Evolutionary conservation across 2,797 vertebrate genomes (phyloP).

Genomic region (Taeniopygia guttata): DNA sequence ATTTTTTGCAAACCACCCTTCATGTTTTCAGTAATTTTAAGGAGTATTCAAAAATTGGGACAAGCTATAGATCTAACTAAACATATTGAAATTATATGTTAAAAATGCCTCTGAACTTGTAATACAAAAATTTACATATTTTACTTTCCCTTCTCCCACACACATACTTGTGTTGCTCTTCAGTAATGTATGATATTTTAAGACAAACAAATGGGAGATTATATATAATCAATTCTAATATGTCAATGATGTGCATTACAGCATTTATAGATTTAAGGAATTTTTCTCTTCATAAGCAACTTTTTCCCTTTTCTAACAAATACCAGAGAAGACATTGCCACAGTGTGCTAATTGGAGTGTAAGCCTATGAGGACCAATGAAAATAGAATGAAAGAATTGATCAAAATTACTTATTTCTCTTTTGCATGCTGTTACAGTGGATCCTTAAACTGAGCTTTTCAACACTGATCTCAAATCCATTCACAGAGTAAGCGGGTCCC

Average conservation of each 20-base stretch:
- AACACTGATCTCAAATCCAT: not conserved
- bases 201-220: not conserved
- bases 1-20: not conserved
- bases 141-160: not conserved
- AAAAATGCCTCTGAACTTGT: not conserved
- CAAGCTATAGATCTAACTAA: not conserved
- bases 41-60: not conserved
- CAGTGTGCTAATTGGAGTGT: accelerated
- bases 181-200: not conserved
- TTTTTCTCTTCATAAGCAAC: not conserved
- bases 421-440: accelerated
- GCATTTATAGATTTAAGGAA: not conserved
- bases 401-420: not conserved
- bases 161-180: not conserved
- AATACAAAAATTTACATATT: not conserved
- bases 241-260: not conserved
- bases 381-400: not conserved
- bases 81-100: not conserved
- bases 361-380: not conserved
- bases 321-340: accelerated
- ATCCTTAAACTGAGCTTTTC: not conserved
- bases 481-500: accelerated
- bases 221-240: not conserved
- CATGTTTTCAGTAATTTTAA: not conserved
- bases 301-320: not conserved